Evolutionary conservation across 2,888 invertebrate species (phyloP).

Genomic region (Noctua janthina): DNA sequence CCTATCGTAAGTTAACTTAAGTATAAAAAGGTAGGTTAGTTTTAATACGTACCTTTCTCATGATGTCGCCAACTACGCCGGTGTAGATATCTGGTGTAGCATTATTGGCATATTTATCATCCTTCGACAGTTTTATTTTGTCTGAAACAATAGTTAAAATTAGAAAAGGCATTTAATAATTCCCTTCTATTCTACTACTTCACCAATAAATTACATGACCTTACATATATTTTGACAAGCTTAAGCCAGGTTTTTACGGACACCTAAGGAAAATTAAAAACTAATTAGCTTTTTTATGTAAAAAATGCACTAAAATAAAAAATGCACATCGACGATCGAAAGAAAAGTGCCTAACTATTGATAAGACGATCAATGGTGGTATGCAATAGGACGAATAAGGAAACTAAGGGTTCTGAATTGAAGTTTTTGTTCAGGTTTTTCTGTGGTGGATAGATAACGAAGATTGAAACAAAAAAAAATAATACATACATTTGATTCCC

Average conservation of each 20-base stretch:
- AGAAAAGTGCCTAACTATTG: not conserved
- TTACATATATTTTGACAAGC: not conserved
- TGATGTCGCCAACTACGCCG: constrained; percentile 96
- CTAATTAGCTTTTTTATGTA: not conserved
- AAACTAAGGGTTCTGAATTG: not conserved
- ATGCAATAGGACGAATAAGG: not conserved
- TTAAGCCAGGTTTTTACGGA: not conserved
- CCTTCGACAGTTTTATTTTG: constrained; percentile 95
- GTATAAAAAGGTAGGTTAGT: not conserved
- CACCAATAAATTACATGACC: not conserved
- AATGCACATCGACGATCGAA: not conserved
- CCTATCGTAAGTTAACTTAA: not conserved
- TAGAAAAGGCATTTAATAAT: not conserved
- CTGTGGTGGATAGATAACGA: too few species aligned
- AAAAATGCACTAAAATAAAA: not conserved
- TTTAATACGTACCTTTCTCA: constrained; percentile 92
- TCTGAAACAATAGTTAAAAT: constrained; percentile 87
- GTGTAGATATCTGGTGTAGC: constrained; percentile 95
- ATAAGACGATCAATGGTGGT: not conserved
- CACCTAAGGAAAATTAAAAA: not conserved
- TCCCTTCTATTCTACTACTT: not conserved
- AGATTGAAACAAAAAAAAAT: not conserved
- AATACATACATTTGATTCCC: constrained; percentile 95
- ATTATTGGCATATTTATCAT: constrained; percentile 95
- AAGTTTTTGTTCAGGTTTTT: not conserved